Conservation (phyloP, 2,113 vertebrate species). For the Tricholaema leucomelas region DNA sequence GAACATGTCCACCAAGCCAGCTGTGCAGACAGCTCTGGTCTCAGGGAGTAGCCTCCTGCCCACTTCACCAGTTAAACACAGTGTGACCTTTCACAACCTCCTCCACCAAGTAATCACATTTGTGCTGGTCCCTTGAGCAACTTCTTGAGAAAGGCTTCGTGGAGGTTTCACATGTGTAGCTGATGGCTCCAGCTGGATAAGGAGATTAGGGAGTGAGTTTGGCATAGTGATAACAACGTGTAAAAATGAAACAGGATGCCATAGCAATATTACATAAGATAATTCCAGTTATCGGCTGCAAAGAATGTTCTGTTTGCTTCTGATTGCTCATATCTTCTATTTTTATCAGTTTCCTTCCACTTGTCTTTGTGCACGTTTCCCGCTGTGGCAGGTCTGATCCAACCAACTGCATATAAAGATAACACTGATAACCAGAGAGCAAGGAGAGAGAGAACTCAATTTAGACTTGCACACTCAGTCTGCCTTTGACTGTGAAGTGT, state of each 20-base stretch:
- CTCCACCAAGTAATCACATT: neutral
- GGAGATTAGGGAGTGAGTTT: neutral
- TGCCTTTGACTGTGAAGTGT: neutral
- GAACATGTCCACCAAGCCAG: neutral
- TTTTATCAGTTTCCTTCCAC: slow-evolving; percentile 42
- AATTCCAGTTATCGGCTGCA: neutral
- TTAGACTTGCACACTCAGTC: neutral
- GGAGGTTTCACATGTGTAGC: neutral
- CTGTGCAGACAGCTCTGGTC: accelerated
- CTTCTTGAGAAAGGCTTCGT: neutral
- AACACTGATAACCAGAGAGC: neutral
- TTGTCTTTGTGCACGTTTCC: slow-evolving; percentile 22
- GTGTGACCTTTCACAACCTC: neutral
- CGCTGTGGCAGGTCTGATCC: slow-evolving; percentile 20
- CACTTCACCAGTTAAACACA: accelerated
- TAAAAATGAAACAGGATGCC: slow-evolving; percentile 45
- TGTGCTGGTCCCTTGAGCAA: neutral
- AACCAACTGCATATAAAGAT: slow-evolving; percentile 42
- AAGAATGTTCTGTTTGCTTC: slow-evolving; percentile 46
- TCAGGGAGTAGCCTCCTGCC: neutral
- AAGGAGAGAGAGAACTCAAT: neutral
- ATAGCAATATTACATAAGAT: neutral
- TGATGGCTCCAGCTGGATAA: neutral
- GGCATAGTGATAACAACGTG: neutral
- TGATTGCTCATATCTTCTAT: slow-evolving; percentile 30